Percentiles rank a stretch among this genome's conserved stretches.
phyloP scores from a whole-genome alignment of 2,113 vertebrate genomes.

The Aix galericulata region DNA sequence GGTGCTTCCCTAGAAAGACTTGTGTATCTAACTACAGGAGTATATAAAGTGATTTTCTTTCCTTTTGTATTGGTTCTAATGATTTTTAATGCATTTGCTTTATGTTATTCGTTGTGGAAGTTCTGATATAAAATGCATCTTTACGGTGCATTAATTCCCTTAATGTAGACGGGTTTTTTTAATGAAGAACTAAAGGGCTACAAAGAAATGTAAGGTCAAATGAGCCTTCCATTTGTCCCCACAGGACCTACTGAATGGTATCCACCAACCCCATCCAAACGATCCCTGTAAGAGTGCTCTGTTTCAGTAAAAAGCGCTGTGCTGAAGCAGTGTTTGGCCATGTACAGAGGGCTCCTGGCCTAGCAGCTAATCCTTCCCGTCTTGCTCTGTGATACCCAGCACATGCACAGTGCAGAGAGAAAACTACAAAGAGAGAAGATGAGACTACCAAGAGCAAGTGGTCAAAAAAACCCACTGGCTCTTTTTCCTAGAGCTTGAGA shows the following conservation, averaged over 20 bases:
- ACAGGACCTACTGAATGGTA: not conserved
- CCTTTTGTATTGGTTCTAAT: not conserved
- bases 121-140: not conserved
- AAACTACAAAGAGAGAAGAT: not conserved
- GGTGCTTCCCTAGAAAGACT: not conserved
- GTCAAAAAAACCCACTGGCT: not conserved
- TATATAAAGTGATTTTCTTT: not conserved
- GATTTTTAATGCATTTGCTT: not conserved
- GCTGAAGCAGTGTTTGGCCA: not conserved
- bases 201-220: not conserved
- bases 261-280: not conserved
- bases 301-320: not conserved
- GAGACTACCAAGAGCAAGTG: not conserved
- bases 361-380: not conserved
- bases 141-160: not conserved
- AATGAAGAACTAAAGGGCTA: not conserved
- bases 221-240: not conserved
- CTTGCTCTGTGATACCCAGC: not conserved
- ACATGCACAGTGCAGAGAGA: not conserved
- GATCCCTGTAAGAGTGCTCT: not conserved
- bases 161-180: not conserved
- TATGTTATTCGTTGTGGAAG: not conserved
- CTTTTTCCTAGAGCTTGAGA: not conserved
- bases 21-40: not conserved
- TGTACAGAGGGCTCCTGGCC: not conserved